Base-by-base conservation (phyloP, 2,113 vertebrate species). In the Pterocles burchelli region DNA sequence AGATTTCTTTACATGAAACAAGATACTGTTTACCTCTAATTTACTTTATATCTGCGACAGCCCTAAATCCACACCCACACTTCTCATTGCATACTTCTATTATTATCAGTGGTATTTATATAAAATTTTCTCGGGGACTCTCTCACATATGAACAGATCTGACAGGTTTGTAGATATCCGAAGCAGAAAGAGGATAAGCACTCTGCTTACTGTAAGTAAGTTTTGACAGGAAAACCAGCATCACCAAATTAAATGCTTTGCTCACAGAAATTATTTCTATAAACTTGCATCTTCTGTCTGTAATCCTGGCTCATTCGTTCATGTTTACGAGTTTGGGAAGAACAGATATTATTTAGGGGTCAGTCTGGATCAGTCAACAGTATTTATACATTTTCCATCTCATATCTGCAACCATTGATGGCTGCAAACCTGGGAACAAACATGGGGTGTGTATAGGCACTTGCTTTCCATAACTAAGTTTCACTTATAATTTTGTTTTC, bases 61-160 rank as follows among this genome's bases (percentile, higher is more conserved):
- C 9, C 22, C 52, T 91, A 70, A 80, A 51, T 55, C 24, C 33
- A 70, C 26, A 57, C 9, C n/a, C 70, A 12, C 38, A 67, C 45
- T 66, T 87, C 31, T 43, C 11, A 25, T 11, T 34, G 41, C 45
- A 45, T 13, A 33, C 38, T 87, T 66, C 36, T 49, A 6, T n/a
- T 75, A 33, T 33, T 77, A 45, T 24, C 21, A 54, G 9, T 16
- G 18, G 7, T 22, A 55, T 85, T 74, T 54, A 38, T 49, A 55
- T 7, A 58, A 22, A 58, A 33, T 28, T 73, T 58, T 67, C 15
- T 41, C 29, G 49, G 51, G 18, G 11, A 28, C 28, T 19, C 18
- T 19, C 18, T 0, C 0, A 34, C 20, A 58, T 0, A 57, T 0
- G 0, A 77, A 66, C 0, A 1, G 1, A 22, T 25, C 51, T 62